Percentiles rank a stretch among this genome's conserved stretches.
phyloP scores from a whole-genome alignment of 2,113 vertebrate genomes.

The Neopipo cinnamomea region DNA sequence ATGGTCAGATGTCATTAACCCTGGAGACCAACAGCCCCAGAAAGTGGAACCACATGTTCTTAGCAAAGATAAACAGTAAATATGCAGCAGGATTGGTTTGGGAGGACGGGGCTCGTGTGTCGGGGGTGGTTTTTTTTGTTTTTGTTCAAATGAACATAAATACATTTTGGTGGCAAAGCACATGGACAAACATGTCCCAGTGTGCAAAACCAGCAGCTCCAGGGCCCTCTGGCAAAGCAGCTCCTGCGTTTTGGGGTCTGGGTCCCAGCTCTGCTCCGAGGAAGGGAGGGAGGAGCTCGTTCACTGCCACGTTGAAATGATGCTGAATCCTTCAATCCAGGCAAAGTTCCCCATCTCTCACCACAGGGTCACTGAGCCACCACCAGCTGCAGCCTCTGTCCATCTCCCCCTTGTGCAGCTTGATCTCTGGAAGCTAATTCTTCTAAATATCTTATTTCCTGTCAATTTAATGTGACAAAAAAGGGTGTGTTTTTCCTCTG shows the following conservation, averaged over 20 bases:
- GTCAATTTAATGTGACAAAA: background rate
- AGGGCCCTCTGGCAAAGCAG: background rate
- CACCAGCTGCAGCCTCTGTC: constrained; percentile 35
- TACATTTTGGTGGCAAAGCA: background rate
- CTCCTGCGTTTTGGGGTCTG: background rate
- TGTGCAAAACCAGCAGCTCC: background rate
- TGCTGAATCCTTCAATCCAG: background rate
- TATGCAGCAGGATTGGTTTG: background rate
- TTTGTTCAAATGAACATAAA: background rate
- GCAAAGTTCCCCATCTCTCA: constrained; percentile 42
- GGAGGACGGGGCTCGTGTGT: background rate
- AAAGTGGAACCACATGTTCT: constrained; percentile 78
- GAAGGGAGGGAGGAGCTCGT: background rate
- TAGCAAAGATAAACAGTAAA: constrained; percentile 57
- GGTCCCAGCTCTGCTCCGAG: background rate
- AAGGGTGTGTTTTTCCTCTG: background rate
- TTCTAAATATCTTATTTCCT: background rate
- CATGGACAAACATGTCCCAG: accelerated
- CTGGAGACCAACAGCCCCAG: constrained; percentile 47
- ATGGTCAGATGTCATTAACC: constrained; percentile 73
- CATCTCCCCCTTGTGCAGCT: background rate
- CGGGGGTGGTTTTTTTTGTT: background rate
- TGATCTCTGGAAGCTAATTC: background rate
- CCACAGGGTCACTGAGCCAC: constrained; percentile 31
- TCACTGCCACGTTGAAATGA: constrained; percentile 21